Base-by-base conservation (phyloP, 2,888 invertebrate genomes). In the Cheilosia vernalis region DNA sequence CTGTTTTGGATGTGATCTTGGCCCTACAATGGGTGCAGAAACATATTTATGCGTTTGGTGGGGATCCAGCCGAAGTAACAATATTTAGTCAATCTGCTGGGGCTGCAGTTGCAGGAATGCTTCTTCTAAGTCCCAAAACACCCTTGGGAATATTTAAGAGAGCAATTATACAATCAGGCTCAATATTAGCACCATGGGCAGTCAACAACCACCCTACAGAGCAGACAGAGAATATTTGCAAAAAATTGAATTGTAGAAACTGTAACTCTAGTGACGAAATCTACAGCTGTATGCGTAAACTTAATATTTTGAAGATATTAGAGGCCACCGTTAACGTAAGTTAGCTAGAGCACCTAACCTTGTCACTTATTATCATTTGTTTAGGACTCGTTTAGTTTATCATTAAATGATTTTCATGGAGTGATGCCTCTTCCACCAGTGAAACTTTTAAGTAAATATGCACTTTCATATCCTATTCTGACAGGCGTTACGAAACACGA, bases 11-110 rank as follows among this genome's bases (percentile, higher is more conserved):
- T 89, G 90, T 93, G 56, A 87, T 93, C 2, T 77, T 93, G 55
- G 94, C 93, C 0, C 87, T 94, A 24, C 87, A 93, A 56, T 94
- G 94, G 94, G 93, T 94, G 5, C 92, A 93, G 61, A 89, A 91
- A 27, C 90, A 94, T 87, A 93, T 94, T 17, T 85, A 87, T 9
- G 69, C 88, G 13, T 94, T 94, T 86, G 93, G 94, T 17, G 94
- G 94, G 3, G 92, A 94, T 89, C 91, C 93, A 10, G 81, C 88
- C 0, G 88, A 89, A 49, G 92, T 94, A 1, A 94, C 94, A 1
- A 90, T 94, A 47, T 92, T 93, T 79, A 93, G 94, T 1, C 93
- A 94, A 88, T 93, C 93, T 82, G 93, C 94, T 1, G 94, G 94
- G 7, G 92, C 92, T 0, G 91, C 90, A 4, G 92, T 93, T 1